Evolutionary conservation across 2,797 vertebrate genomes (phyloP).

Genomic region (Cirrhinus molitorella): DNA sequence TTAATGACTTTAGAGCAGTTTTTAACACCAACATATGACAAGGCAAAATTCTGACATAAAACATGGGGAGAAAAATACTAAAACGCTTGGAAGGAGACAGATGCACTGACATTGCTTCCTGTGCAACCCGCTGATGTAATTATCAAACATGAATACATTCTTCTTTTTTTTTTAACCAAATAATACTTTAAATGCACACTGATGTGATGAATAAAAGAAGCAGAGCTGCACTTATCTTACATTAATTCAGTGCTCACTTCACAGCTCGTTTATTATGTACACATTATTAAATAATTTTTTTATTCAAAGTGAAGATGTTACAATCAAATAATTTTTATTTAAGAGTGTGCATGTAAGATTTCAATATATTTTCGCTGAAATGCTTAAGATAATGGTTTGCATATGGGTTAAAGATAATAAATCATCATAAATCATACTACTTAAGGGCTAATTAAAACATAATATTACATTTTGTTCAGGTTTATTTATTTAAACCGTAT

Average conservation of each 20-base stretch:
- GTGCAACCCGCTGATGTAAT: not conserved
- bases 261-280: not conserved
- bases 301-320: not conserved
- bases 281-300: not conserved
- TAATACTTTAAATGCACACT: not conserved
- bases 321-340: not conserved
- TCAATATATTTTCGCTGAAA: not conserved
- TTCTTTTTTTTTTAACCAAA: not conserved
- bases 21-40: not conserved
- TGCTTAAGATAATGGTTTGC: not conserved
- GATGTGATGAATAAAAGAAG: not conserved
- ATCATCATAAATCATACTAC: not conserved
- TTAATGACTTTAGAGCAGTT: not conserved
- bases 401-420: not conserved
- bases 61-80: not conserved
- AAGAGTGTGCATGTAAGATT: too few relatives aligned
- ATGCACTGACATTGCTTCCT: not conserved
- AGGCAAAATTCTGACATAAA: not conserved
- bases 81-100: not conserved
- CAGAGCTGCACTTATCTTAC: not conserved
- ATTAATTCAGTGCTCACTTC: not conserved
- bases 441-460: not conserved
- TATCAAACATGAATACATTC: not conserved
- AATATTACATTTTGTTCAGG: not conserved
- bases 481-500: not conserved